A percentile compares a stretch with the other conserved stretches of the same genome.
Conservation (phyloP, 2,797 vertebrate genomes). For the Scleropages formosus region DNA sequence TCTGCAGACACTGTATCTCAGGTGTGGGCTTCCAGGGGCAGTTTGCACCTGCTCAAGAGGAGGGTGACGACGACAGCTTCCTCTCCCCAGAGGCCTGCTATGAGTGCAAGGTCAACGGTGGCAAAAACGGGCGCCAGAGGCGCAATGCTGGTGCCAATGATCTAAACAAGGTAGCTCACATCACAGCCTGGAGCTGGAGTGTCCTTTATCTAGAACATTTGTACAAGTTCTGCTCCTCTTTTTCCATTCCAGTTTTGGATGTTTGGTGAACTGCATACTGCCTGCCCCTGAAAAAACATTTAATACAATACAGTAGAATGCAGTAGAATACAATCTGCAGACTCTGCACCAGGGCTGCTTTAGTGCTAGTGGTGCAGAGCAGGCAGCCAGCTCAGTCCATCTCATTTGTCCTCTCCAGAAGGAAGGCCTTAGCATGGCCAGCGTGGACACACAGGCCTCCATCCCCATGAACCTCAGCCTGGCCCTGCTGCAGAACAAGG, state of each 20-base stretch:
- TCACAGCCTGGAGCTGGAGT: not conserved
- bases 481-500: slow-evolving; percentile 68
- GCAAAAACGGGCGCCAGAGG: slow-evolving; percentile 72
- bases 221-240: not conserved
- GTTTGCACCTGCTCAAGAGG: slow-evolving; percentile 53
- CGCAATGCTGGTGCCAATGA: slow-evolving; percentile 66
- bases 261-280: too few relatives aligned
- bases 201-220: not conserved
- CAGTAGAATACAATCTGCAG: too few relatives aligned
- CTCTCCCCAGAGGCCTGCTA: slow-evolving; percentile 88
- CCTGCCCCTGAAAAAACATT: not conserved
- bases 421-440: slow-evolving; percentile 75
- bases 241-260: too few relatives aligned
- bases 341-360: not conserved
- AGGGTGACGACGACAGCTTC: slow-evolving; percentile 72
- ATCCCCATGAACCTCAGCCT: slow-evolving; percentile 80
- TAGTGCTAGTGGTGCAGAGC: not conserved
- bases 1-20: slow-evolving; percentile 85
- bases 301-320: too few relatives aligned
- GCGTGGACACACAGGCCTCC: slow-evolving; percentile 76
- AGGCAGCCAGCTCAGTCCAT: not conserved
- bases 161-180: slow-evolving; percentile 57
- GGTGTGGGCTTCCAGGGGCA: slow-evolving; percentile 79
- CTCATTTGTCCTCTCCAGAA: slow-evolving; percentile 51
- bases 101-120: slow-evolving; percentile 88